These are phyloP conservation scores for Phalacrocorax brasilianus DNA, from an alignment of 2,113 vertebrate species.

Conservation along the genomic window DNA sequence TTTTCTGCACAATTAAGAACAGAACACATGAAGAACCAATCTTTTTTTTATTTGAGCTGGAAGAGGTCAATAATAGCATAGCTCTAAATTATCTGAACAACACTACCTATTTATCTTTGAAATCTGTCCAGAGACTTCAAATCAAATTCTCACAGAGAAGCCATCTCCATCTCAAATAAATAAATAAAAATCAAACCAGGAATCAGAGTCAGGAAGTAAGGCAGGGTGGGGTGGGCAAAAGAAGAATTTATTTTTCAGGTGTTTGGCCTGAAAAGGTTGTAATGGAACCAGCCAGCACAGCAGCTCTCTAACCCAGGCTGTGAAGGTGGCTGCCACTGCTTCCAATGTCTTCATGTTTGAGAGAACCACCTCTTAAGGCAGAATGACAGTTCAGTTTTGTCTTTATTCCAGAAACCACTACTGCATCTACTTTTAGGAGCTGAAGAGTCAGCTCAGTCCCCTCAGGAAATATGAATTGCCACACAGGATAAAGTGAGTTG, in stretches of 20 bases:
- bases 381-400: conserved; percentile 26
- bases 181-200: background rate
- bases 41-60: background rate
- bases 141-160: background rate
- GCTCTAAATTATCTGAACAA: background rate
- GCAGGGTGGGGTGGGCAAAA: too few species aligned
- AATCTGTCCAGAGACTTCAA: background rate
- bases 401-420: conserved; percentile 28
- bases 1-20: background rate
- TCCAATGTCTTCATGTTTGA: background rate
- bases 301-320: background rate
- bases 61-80: background rate
- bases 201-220: background rate
- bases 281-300: background rate
- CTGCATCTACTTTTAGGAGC: conserved; percentile 10
- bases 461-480: conserved; percentile 16
- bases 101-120: background rate
- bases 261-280: background rate
- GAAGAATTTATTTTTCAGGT: background rate
- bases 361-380: background rate
- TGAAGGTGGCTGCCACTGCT: background rate
- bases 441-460: conserved; percentile 21
- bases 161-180: background rate
- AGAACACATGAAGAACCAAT: background rate
- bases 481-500: background rate